These are phyloP conservation scores for Drusus annulatus DNA, from an alignment of 1,140 invertebrate genomes.

Conservation along the genomic window DNA sequence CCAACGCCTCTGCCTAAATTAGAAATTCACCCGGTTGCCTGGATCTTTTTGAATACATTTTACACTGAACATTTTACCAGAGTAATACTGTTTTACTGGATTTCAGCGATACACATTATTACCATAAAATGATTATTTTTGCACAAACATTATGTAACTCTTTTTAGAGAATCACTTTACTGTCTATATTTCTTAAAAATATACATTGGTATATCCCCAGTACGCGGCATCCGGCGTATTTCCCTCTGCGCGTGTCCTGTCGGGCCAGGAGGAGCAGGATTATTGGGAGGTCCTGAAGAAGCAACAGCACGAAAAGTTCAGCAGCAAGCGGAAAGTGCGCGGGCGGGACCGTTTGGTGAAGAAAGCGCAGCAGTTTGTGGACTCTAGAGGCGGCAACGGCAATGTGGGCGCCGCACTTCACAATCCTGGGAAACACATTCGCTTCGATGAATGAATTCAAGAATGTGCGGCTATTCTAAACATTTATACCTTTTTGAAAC, in stretches of 20 bases:
- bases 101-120: too few species aligned
- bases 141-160: too few species aligned
- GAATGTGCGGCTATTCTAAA: too few species aligned
- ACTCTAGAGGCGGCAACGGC: neutral
- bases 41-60: too few species aligned
- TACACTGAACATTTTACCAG: too few species aligned
- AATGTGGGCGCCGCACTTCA: neutral
- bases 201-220: constrained; percentile 26
- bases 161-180: too few species aligned
- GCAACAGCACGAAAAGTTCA: constrained; percentile 46
- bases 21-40: too few species aligned
- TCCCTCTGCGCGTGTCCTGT: constrained; percentile 39
- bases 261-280: constrained; percentile 48
- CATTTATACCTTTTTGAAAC: too few species aligned
- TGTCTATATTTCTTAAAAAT: too few species aligned
- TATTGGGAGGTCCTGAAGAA: constrained; percentile 53
- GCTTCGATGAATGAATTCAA: constrained; percentile 50
- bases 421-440: constrained; percentile 49
- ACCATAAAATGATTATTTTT: too few species aligned
- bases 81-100: too few species aligned
- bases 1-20: too few species aligned
- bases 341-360: constrained; percentile 51
- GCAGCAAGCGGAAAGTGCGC: constrained; percentile 50
- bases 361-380: constrained; percentile 25
- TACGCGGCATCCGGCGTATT: constrained; percentile 52